Evolutionary conservation across 2,797 vertebrate species (phyloP).

Genomic region (Anisognathus igniventris): DNA sequence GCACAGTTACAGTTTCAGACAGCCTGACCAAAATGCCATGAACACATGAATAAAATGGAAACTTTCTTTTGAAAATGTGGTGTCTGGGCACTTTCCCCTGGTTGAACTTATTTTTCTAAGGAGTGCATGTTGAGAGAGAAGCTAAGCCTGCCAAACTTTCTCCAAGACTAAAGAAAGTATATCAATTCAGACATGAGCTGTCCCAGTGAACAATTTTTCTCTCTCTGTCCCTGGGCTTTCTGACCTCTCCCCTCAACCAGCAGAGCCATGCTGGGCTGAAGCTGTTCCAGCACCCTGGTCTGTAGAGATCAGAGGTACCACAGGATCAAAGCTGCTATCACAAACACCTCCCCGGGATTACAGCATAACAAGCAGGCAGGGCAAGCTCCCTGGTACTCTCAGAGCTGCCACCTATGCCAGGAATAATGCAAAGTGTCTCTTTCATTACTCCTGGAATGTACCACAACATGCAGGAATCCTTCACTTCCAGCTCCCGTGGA

Average conservation of each 20-base stretch:
- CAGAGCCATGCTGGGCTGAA: background rate
- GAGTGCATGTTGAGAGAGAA: slow-evolving; percentile 15
- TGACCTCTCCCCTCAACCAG: background rate
- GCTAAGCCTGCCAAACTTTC: slow-evolving; percentile 22
- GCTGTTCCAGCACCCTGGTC: background rate
- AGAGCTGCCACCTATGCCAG: background rate
- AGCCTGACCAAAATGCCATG: background rate
- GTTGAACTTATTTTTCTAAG: slow-evolving; percentile 48
- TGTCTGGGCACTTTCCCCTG: slow-evolving; percentile 27
- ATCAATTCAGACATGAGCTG: slow-evolving; percentile 8
- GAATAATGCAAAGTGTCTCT: background rate
- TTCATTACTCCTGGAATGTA: background rate
- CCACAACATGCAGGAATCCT: background rate
- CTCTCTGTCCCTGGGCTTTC: background rate
- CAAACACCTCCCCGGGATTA: background rate
- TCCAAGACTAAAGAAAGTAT: slow-evolving; percentile 36
- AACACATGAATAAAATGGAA: slow-evolving; percentile 45
- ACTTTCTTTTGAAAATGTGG: slow-evolving; percentile 43
- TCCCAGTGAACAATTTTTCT: slow-evolving; percentile 1
- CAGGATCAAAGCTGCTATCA: background rate
- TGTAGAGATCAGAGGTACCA: background rate
- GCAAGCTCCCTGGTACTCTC: background rate
- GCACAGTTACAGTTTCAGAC: slow-evolving; percentile 2
- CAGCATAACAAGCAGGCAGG: background rate
- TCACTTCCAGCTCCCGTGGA: background rate